Percentiles rank a stretch among this genome's conserved stretches.
Conservation (phyloP, 2,888 invertebrate genomes). For the Teleiodes luculella region DNA sequence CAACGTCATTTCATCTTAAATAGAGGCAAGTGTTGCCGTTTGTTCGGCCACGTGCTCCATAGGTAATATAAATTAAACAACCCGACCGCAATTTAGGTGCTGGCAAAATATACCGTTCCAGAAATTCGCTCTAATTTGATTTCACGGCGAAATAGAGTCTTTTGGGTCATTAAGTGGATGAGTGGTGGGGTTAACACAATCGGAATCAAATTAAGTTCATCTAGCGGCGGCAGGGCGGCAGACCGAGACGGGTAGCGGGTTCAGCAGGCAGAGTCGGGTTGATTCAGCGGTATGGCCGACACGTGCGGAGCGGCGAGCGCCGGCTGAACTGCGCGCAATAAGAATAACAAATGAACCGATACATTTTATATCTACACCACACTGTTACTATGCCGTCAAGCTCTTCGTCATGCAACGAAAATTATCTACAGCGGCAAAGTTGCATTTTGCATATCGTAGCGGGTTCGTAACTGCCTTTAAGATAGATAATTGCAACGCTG, state of each 20-base stretch:
- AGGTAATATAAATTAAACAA: slow-evolving; percentile 1
- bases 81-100: background rate
- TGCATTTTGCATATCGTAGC: slow-evolving; percentile 5
- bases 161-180: slow-evolving; percentile 65
- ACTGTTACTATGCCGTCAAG: slow-evolving; percentile 1
- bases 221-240: slow-evolving; percentile 18
- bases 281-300: slow-evolving; percentile 66
- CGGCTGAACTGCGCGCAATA: slow-evolving; percentile 42
- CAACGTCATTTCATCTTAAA: background rate
- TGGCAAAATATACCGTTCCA: slow-evolving; percentile 1
- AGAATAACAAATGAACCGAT: slow-evolving; percentile 56
- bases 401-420: background rate
- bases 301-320: slow-evolving; percentile 43
- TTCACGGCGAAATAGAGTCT: slow-evolving; percentile 28
- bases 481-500: background rate
- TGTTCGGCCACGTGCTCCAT: background rate
- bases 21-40: background rate
- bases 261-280: slow-evolving; percentile 48
- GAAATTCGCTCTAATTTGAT: slow-evolving; percentile 12
- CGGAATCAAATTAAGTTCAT: slow-evolving; percentile 74
- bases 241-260: slow-evolving; percentile 29
- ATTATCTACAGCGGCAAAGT: slow-evolving; percentile 19
- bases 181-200: slow-evolving; percentile 70
- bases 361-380: slow-evolving; percentile 30
- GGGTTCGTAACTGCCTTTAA: background rate